phyloP scores from a whole-genome alignment of 2,888 invertebrate species.

The Temnothorax rugatulus region DNA sequence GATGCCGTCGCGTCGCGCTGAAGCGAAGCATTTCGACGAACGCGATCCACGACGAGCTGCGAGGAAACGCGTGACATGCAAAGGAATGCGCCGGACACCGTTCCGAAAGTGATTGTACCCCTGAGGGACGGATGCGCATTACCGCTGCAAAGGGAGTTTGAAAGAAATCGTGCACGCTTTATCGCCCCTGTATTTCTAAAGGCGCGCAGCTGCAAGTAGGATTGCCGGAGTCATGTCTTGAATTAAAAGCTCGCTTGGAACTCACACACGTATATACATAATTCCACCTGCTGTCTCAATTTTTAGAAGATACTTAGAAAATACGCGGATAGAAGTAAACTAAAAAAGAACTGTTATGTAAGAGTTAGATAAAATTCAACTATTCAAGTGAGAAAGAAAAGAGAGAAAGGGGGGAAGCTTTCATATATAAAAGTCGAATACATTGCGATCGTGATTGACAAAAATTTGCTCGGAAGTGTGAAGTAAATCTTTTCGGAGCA shows the following conservation, averaged over 20 bases:
- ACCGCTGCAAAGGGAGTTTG: slow-evolving; percentile 13
- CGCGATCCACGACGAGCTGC: neutral
- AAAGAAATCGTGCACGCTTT: slow-evolving; percentile 15
- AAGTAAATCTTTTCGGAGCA: neutral
- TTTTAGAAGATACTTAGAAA: neutral
- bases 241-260: slow-evolving; percentile 37
- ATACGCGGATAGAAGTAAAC: neutral
- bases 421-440: neutral
- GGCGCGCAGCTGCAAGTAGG: neutral
- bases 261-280: neutral
- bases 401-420: too few species aligned
- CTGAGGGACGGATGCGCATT: slow-evolving; percentile 23
- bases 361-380: neutral
- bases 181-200: slow-evolving; percentile 26
- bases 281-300: neutral
- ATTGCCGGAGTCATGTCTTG: slow-evolving; percentile 17
- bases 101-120: slow-evolving; percentile 43
- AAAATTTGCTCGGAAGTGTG: slow-evolving; percentile 16
- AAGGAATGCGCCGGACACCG: slow-evolving; percentile 43
- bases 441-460: slow-evolving; percentile 12
- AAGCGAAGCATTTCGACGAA: slow-evolving; percentile 17
- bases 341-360: neutral
- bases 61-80: neutral
- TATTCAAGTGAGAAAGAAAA: too few species aligned
- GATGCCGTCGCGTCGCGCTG: slow-evolving; percentile 11